These are phyloP conservation scores for Oxyruncus cristatus DNA, from an alignment of 2,113 vertebrate species.

Conservation along the genomic window DNA sequence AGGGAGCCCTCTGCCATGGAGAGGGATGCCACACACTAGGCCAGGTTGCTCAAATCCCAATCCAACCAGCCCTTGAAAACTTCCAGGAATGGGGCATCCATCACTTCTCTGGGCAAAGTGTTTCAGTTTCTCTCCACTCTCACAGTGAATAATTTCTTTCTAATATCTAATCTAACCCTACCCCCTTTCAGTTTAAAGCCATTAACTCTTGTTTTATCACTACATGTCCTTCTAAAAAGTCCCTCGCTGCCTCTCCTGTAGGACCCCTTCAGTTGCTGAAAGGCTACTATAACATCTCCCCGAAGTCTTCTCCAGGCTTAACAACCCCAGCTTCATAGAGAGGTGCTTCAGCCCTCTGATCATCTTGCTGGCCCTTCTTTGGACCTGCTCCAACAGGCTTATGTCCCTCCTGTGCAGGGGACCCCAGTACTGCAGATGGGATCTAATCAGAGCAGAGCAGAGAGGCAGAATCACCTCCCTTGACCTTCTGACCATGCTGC, in stretches of 20 bases:
- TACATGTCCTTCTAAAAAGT: not conserved
- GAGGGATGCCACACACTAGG: not conserved
- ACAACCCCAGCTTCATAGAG: not conserved
- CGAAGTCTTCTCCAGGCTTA: not conserved
- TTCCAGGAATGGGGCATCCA: not conserved
- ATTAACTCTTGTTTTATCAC: not conserved
- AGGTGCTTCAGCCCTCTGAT: not conserved
- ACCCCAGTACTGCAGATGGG: not conserved
- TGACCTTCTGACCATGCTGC: accelerated
- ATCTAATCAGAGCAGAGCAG: not conserved
- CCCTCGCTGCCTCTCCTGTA: not conserved
- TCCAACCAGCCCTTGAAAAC: not conserved
- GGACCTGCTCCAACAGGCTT: no score
- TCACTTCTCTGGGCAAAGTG: not conserved
- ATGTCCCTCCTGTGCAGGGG: not conserved
- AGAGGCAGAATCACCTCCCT: not conserved
- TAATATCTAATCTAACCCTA: not conserved
- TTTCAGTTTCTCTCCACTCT: not conserved
- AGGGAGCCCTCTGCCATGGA: not conserved
- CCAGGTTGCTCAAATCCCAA: not conserved
- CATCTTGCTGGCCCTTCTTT: not conserved
- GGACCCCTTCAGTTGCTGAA: not conserved
- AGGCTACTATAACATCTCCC: not conserved
- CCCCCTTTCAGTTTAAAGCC: not conserved
- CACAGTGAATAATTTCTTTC: not conserved